Percentiles rank a stretch among this genome's conserved stretches.
phyloP scores from a whole-genome alignment of 2,888 invertebrate species.

The Operophtera brumata region DNA sequence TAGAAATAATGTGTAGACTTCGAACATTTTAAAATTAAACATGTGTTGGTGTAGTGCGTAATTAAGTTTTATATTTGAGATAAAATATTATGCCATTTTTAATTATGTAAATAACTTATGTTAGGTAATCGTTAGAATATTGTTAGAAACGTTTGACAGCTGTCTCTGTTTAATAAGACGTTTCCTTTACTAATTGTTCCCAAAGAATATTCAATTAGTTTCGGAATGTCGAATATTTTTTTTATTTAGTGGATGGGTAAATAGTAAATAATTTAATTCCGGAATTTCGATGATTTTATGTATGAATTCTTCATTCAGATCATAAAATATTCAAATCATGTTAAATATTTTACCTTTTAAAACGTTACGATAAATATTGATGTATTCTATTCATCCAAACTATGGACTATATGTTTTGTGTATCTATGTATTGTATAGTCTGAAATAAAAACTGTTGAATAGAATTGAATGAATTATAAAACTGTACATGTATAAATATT shows the following conservation, averaged over 20 bases:
- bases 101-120: background rate
- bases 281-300: constrained; percentile 12
- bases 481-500: background rate
- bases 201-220: constrained; percentile 19
- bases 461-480: no score
- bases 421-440: no score
- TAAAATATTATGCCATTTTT: constrained; percentile 3
- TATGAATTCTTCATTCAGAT: background rate
- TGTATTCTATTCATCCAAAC: no score
- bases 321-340: constrained; percentile 4
- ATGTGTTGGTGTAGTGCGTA: background rate
- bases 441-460: background rate
- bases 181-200: constrained; percentile 8
- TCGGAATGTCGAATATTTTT: constrained; percentile 7
- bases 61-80: background rate
- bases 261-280: background rate
- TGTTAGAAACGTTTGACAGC: background rate
- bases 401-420: no score
- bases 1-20: background rate
- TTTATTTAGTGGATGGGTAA: constrained; percentile 3
- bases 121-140: background rate
- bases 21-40: background rate
- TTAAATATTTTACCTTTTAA: background rate
- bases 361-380: background rate
- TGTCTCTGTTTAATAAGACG: background rate